A percentile compares a stretch with the other conserved stretches of the same genome.
Conservation (phyloP, 2,888 invertebrate species). For the Zele albiditarsus region DNA sequence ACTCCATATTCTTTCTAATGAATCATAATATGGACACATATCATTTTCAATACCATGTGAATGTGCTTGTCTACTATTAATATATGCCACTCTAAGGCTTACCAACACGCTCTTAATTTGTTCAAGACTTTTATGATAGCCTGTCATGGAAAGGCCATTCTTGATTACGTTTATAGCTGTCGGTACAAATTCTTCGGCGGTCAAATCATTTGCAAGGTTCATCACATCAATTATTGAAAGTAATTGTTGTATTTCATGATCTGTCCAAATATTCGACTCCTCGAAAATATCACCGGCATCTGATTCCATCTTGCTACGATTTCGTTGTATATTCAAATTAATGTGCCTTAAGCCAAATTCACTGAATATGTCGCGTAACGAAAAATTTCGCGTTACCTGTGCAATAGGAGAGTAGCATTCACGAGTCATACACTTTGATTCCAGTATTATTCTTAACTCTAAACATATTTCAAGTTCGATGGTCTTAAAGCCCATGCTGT, state of each 20-base stretch:
- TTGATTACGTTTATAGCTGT: constrained; percentile 51
- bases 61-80: constrained; percentile 50
- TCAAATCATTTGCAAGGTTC: constrained; percentile 49
- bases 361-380: constrained; percentile 51
- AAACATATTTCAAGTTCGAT: constrained; percentile 55
- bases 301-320: not conserved
- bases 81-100: constrained; percentile 52
- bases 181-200: constrained; percentile 48
- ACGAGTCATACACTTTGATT: constrained; percentile 52
- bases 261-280: constrained; percentile 47
- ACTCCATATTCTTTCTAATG: constrained; percentile 54
- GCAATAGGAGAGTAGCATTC: constrained; percentile 42
- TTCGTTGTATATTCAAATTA: not conserved
- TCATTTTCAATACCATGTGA: constrained; percentile 43
- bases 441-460: constrained; percentile 51
- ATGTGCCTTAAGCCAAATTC: constrained; percentile 46
- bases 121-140: constrained; percentile 50
- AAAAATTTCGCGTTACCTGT: constrained; percentile 45
- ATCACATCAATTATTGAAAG: constrained; percentile 50
- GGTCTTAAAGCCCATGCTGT: constrained; percentile 51
- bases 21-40: constrained; percentile 49
- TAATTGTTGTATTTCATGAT: constrained; percentile 54
- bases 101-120: constrained; percentile 52
- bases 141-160: constrained; percentile 46
- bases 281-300: constrained; percentile 6